Evolutionary conservation across 2,888 invertebrate species (phyloP), one percentile per base, ranked within the genome.

Genomic region (Agelastica alni): DNA sequence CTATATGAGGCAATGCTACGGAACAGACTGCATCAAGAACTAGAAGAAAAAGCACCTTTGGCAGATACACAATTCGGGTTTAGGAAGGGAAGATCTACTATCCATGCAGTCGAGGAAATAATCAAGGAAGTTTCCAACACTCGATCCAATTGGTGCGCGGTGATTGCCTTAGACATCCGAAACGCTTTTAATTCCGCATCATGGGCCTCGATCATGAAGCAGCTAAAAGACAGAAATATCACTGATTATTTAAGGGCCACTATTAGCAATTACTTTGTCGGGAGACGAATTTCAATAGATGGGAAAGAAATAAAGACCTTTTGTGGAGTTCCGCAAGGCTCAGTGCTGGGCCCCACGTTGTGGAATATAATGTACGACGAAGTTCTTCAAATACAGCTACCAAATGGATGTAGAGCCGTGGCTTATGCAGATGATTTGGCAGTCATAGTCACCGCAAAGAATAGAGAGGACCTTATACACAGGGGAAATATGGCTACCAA

Each of bases 151-250:
- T 17, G 18, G 46, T 56, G 48, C 12, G 14, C 26, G 7, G 9
- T 56, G 26, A 17, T 56, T 6, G 6, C 28, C 4, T 6, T 56
- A 9, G 56, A 56, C 22, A 22, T 52, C 16, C n/a, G 26, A 17
- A 56, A 56, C 34, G 51, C 56, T n/a, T 52, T 56, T 30, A 56
- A 56, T 26, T 26, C 26, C 26, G 26, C 26, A 26, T 26, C 26
- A 26, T 26, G 26, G 26, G 3, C 26, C 26, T 32, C 42, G 12
- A 14, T 14, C 34, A 34, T 26, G 26, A 26, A 26, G 26, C 26
- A 26, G 26, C 7, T 26, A 26, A 26, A 26, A 26, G 26, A 26
- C 26, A 26, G 26, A 26, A 3, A 3, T 26, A 26, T 26, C 26
- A 26, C n/a, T n/a, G n/a, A n/a, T n/a, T n/a, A n/a, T n/a, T n/a